Evolutionary conservation across 2,113 vertebrate species (phyloP), one percentile per base, ranked within the genome.

Genomic region (Brienomyrus brachyistius): DNA sequence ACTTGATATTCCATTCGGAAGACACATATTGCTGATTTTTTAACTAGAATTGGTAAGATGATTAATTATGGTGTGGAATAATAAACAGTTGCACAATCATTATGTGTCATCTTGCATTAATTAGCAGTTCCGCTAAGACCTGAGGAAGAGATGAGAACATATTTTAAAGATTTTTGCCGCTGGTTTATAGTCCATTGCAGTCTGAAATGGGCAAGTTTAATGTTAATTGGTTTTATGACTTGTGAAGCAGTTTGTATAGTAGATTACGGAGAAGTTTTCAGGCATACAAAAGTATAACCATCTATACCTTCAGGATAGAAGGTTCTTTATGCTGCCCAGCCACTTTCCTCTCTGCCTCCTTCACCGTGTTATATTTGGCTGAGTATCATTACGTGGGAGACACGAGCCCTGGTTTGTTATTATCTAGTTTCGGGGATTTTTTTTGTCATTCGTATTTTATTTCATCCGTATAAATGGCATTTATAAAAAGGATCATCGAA

Each of bases 81-180:
- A 48, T 21, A 51, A 77, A 51, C 66, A 50, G 47, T 50, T 52
- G 19, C 88, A 66, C 47, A 50, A 47, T 51, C 66, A 21, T 77
- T 89, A 50, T 80, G 86, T 89, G n/a, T 59, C 89, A 43, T 85
- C 52, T 62, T 89, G 21, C 89, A 89, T 66, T 86, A 89, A 89
- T 85, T 66, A 85, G n/a, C 52, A 59, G 52, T 59, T 59, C 83
- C 21, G 35, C 10, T 13, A n/a, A 89, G 48, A 88, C 40, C 54
- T 45, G 23, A 47, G 43, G 2, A 40, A 70, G 13, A 50, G 40
- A 70, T 48, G 17, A 35, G 88, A 88, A 35, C 3, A 88, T 88
- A n/a, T 40, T 88, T 70, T 47, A 70, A 47, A 88, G 56, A 66
- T 47, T 48, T 84, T 19, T 84, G 82, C 45, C 19, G 43, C 23